A percentile compares a stretch with the other conserved stretches of the same genome.
These are phyloP conservation scores for Crepidodera aurea DNA, from an alignment of 2,888 invertebrate species.

Conservation along the genomic window DNA sequence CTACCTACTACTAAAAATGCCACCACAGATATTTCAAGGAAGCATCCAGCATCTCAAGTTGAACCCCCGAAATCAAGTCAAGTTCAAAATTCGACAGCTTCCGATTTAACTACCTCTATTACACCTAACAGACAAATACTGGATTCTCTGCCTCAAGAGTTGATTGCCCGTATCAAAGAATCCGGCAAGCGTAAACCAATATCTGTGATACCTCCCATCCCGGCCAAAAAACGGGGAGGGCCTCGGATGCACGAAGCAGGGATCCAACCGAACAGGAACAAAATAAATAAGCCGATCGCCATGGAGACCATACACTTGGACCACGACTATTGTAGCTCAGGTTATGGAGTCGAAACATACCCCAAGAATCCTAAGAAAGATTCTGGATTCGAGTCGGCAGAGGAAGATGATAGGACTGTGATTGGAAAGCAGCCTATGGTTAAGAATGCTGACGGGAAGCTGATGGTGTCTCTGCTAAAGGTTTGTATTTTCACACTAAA, in stretches of 20 bases:
- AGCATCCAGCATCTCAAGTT: neutral
- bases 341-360: slow-evolving; percentile 26
- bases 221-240: slow-evolving; percentile 41
- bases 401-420: slow-evolving; percentile 53
- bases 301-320: slow-evolving; percentile 61
- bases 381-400: slow-evolving; percentile 55
- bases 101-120: slow-evolving; percentile 34
- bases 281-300: slow-evolving; percentile 1
- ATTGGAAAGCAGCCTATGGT: slow-evolving; percentile 54
- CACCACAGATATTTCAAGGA: no score
- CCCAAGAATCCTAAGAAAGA: slow-evolving; percentile 51
- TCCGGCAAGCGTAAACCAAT: slow-evolving; percentile 63
- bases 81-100: neutral
- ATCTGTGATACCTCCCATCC: slow-evolving; percentile 61
- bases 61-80: neutral
- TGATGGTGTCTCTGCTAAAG: slow-evolving; percentile 66
- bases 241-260: slow-evolving; percentile 11
- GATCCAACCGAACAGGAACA: slow-evolving; percentile 12
- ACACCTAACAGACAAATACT: slow-evolving; percentile 51
- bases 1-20: neutral
- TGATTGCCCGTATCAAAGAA: slow-evolving; percentile 65
- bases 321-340: slow-evolving; percentile 66
- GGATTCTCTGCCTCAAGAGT: slow-evolving; percentile 63
- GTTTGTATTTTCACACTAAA: slow-evolving; percentile 50
- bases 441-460: slow-evolving; percentile 57